Percentiles rank a stretch among this genome's conserved stretches.
Evolutionary conservation across 2,113 vertebrate species (phyloP).

Genomic region (Axis porcinus): DNA sequence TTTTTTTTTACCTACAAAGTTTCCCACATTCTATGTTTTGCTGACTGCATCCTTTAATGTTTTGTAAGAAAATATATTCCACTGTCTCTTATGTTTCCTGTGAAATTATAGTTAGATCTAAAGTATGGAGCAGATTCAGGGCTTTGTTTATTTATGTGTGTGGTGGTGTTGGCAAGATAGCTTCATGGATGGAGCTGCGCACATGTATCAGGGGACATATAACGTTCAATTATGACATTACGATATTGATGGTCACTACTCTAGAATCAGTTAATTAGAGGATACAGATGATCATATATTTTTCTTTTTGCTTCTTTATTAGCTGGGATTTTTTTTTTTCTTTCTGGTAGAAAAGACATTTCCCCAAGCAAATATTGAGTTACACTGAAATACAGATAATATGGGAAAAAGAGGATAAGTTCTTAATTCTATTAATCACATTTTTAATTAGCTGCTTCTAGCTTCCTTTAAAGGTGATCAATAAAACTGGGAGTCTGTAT

Average conservation of each 20-base stretch:
- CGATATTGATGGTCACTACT: not conserved
- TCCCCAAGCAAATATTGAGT: not conserved
- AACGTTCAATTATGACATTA: not conserved
- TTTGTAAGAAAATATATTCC: not conserved
- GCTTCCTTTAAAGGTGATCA: not conserved
- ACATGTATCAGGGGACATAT: not conserved
- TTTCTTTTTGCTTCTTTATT: not conserved
- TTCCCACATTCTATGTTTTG: slow-evolving; percentile 7
- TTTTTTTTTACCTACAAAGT: not conserved
- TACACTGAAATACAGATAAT: not conserved
- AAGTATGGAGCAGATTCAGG: not conserved
- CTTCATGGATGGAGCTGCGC: not conserved
- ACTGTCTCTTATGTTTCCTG: not conserved
- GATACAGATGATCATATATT: not conserved
- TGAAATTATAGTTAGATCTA: not conserved
- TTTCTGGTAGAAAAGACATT: not conserved
- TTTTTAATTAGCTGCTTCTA: not conserved
- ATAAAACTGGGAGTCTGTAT: not conserved
- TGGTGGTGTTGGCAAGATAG: not conserved
- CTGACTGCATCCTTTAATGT: not conserved
- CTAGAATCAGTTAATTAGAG: not conserved
- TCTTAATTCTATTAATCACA: not conserved
- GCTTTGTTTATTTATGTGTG: not conserved
- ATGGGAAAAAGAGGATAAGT: not conserved
- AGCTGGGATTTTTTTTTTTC: not conserved